Base-by-base conservation (phyloP, 2,888 invertebrate genomes). In the Drosophila flavopinicola region DNA sequence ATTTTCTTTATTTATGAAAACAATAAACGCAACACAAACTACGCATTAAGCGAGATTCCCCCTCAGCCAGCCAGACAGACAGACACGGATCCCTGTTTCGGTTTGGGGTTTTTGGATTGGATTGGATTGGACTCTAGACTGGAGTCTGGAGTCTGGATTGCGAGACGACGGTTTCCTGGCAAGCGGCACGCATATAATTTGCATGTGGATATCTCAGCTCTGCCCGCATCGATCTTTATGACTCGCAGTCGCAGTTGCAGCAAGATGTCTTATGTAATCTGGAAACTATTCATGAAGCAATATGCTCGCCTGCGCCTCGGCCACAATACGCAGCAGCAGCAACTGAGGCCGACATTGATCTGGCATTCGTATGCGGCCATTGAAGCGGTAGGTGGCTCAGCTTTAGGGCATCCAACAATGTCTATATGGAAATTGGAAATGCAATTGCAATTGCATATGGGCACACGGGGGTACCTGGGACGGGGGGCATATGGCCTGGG, bases 271-370 rank as follows among this genome's bases (percentile, higher is more conserved):
- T 90, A 90, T 82, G 87, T 90, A 79, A 88, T 90, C 67, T 90
- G 90, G 90, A 88, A 89, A 85, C 87, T 90, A 80, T 87, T 90
- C 78, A 76, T 90, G 74, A 90, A 89, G 82, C 88, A 89, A 70
- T 90, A 90, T 65, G 77, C 87, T 54, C 86, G 89, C 72, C 85
- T 90, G 65, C 88, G 85, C 60, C 85, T 89, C 52, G 85, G 80
- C 67, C 65, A 84, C 69, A 87, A 85, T 71, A 74, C 79, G 67
- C 80, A 73, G 66, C 59, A 73, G 66, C 59, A 38, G 57, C 27
- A 47, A 11, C 66, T 71, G 54, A 74, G 74, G 53, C 76, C 85
- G 68, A 82, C 83, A 60, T 75, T 85, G 75, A 80, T 84, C 80
- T 83, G 84, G 84, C 84, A 85, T 60, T 75, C 84, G 75, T 71